Evolutionary conservation across 2,888 invertebrate genomes (phyloP), one percentile per base, ranked within the genome.

Genomic region (Deladenus siricidicola): DNA sequence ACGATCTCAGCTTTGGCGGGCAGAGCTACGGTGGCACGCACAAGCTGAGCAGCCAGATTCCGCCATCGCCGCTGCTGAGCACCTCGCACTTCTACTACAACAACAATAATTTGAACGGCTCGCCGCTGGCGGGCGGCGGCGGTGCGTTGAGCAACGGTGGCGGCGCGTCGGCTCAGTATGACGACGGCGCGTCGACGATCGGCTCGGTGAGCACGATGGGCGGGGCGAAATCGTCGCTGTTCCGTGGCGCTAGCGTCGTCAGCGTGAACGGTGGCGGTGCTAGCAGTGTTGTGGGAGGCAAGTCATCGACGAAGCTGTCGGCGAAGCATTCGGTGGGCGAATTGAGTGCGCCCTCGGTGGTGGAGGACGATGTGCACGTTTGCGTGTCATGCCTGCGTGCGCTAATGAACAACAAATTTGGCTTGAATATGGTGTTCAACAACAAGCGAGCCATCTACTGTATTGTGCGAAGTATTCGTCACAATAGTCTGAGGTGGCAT

Each of bases 351-450:
- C 8, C 39, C 39, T 6, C 39, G 8, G 58, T 42, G 19, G 28
- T 69, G 66, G 44, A 74, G 91, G 96, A 96, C 80, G 98, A 98
- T 80, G 93, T 98, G 78, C 96, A 98, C 82, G 92, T 96, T 64
- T 94, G 94, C 84, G 93, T 99, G 78, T 89, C 93, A 88, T 98
- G 96, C 80, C 87, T 98, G 84, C 85, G 96, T 61, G 96, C 96
- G 73, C 94, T 98, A 79, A 98, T 99, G 96, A 99, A 99, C 82
- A 96, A 98, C 80, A 96, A 96, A 85, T 43, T 49, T 39, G 63
- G 68, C 28, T 85, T 51, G 84, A 94, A 94, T 83, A 89, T 93
- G 88, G 94, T 99, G 51, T 94, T 98, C 79, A 90, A 91, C 79
- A 93, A 96, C 81, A 86, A 89, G 53, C 91, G 94, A 81, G 96